Evolutionary conservation across 1,140 invertebrate species (phyloP), one percentile per base, ranked within the genome.

Genomic region (Littorina saxatilis): DNA sequence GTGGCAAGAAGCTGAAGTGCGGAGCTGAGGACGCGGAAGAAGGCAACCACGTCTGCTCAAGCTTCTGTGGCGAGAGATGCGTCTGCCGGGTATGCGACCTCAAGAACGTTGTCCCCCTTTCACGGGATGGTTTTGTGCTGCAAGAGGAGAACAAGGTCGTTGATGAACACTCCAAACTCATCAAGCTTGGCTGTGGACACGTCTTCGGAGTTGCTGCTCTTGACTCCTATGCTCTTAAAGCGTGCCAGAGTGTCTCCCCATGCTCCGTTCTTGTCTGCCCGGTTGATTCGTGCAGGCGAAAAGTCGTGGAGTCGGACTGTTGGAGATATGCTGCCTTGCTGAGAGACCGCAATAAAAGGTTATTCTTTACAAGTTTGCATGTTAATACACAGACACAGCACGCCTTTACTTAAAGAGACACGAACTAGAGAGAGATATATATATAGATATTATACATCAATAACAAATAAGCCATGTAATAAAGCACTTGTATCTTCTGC

Each of bases 61-160:
- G 84, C 1, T 37, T 92, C 0, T 96, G 95, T 91, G 92, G 93
- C 37, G 95, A 96, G 94, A 89, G 94, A 92, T 47, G 43, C 43
- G 5, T 47, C 17, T 90, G 93, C 89, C 94, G 81, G 20, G 72
- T 61, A 27, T 50, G 47, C 27, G 76, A 79, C 2, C 43, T 32
- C 32, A 50, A 55, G 63, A 72, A 50, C 50, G 58, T 76, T n/a
- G 52, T 61, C 29, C 74, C 74, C 20, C 74, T 76, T 29, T 3
- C 35, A 27, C 37, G 58, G 50, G 27, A 4, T 9, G 74, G 74
- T 2, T 15, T 61, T 9, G 27, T 58, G 32, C 11, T 32, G 2
- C 29, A 55, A 32, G 74, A 76, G 50, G 50, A 58, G 29, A 58
- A 29, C 20, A n/a, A 37, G 50, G 35, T 23, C 15, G 74, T 58